Percentiles rank a stretch among this genome's conserved stretches.
Evolutionary conservation across 2,888 invertebrate genomes (phyloP).

Genomic region (Agrilus mali): DNA sequence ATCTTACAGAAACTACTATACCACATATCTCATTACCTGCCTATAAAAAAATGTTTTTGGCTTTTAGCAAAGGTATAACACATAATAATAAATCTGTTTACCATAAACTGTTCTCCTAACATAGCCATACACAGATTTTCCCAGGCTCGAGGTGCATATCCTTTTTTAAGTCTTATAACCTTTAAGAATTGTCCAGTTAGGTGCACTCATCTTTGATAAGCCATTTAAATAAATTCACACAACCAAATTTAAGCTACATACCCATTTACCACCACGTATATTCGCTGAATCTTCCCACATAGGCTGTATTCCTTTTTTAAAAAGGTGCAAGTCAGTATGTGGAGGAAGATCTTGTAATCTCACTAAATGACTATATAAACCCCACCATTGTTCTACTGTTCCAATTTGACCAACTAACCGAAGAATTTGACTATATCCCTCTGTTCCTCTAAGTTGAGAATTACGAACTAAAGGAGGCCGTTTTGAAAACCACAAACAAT

Average conservation of each 20-base stretch:
- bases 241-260: conserved; percentile 29
- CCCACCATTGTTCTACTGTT: conserved; percentile 97
- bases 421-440: conserved; percentile 56
- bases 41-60: conserved; percentile 15
- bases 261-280: conserved; percentile 96
- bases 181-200: conserved; percentile 20
- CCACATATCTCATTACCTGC: conserved; percentile 96
- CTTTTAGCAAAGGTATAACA: not conserved
- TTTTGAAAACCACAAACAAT: conserved; percentile 70
- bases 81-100: conserved; percentile 10
- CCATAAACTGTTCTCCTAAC: conserved; percentile 98
- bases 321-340: conserved; percentile 89
- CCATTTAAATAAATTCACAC: not conserved
- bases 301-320: conserved; percentile 96
- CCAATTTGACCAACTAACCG: conserved; percentile 79
- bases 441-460: conserved; percentile 37
- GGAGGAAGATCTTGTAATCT: conserved; percentile 82
- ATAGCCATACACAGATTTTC: conserved; percentile 97
- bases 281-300: conserved; percentile 99
- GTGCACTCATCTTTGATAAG: not conserved
- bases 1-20: conserved; percentile 88
- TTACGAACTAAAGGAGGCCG: conserved; percentile 24
- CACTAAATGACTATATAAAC: conserved; percentile 81
- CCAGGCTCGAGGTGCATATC: conserved; percentile 93
- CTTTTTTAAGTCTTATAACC: conserved; percentile 81